Base-by-base conservation (phyloP, 2,113 vertebrate species). In the Pycnonotus jocosus region DNA sequence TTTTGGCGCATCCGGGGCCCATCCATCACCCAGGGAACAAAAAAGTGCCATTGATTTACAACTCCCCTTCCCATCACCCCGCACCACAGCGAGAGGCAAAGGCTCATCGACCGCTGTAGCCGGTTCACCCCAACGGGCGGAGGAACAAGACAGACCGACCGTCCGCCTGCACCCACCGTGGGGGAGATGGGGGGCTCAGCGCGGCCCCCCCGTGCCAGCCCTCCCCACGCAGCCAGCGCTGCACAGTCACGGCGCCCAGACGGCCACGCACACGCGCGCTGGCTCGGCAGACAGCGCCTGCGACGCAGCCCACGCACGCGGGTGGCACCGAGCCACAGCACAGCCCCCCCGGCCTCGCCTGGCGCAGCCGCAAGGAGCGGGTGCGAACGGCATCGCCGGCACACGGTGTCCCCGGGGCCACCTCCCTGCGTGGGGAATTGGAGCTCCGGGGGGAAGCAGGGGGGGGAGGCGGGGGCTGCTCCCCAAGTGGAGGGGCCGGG, bases 231-330 rank as follows among this genome's bases (percentile, higher is more conserved):
- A 80, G 80, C 15, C 93, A 79, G 77, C 68, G 53, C 91, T 54
- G 93, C 93, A 54, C 91, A 87, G 95, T 90, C 95, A 86, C 91
- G 50, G 91, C 69, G 37, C 93, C 81, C 93, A 93, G 95, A 91
- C 93, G 58, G 95, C 76, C 88, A 15, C 66, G 68, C 86, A 92
- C 95, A 92, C 82, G 73, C 90, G 60, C 81, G 56, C 70, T 82
- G 81, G 68, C 92, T 90, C 82, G 69, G 95, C 93, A 95, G 93
- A 88, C 95, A 80, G 93, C 44, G 76, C 93, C 95, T 56, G 93
- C 76, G 56, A 85, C 56, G 57, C 93, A 40, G 91, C 93, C 95
- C 90, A 91, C 90, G 66, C 92, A 10, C 80, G 11, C 45, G 65
- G 70, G 95, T 91, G 90, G 92, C 95, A 79, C 56, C 23, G 86